Base-by-base conservation (phyloP, 2,113 vertebrate species). In the Ceuthmochares aereus region DNA sequence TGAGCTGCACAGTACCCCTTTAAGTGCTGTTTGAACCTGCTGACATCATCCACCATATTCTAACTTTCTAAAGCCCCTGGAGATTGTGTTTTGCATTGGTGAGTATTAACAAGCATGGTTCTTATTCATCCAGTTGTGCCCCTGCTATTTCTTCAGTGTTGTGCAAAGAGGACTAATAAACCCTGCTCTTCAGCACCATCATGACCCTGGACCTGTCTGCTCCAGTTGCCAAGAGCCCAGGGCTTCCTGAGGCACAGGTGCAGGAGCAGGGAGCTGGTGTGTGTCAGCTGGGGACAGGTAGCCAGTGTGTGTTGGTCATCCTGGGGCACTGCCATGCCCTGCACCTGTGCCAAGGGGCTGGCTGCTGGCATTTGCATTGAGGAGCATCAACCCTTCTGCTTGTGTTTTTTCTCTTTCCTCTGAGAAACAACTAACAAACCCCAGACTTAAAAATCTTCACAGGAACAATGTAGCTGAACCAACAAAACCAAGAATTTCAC, bases 341-440 rank as follows among this genome's bases (percentile, higher is more conserved):
- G 45, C 6, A 2, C 59, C 1, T 55, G 84, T 4, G 1, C 29
- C 11, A 6, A 32, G 72, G 1, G 10, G 7, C 26, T 2, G 45
- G 5, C 3, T 51, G 5, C 68, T 22, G 3, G 1, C 5, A 0
- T 15, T 54, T 3, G 7, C 55, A 18, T 0, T 26, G 87, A 9
- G 37, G 87, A 93, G 74, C 7, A 6, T 4, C 0, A 75, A 3
- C 36, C 30, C 47, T 21, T 32, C 62, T 30, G 37, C 62, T 54
- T 29, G 17, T 49, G 3, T 25, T 78, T 55, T 68, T 10, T 32
- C 30, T 63, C 52, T 87, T 78, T 52, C 42, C 56, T 54, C 69
- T 63, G 49, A 37, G 37, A 76, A 96, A 34, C 26, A 51, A 19
- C 26, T 6, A 68, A 32, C 18, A 69, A 83, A 47, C 32, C 10